Evolutionary conservation across 2,888 invertebrate genomes (phyloP).

Genomic region (Amphipyra tragopoginis): DNA sequence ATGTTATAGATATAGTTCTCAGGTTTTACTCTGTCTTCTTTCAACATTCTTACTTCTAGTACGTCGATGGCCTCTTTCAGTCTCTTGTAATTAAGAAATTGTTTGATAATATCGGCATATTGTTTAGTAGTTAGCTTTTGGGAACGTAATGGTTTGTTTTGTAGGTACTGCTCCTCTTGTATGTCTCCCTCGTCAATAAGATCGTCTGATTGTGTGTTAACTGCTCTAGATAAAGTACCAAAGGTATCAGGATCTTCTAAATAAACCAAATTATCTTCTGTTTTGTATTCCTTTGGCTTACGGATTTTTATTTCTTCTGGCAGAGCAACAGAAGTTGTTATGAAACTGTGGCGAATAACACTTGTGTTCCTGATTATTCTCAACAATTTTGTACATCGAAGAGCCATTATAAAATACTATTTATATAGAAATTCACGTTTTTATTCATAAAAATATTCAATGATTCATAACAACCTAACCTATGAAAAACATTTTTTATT

Average conservation of each 20-base stretch:
- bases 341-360: constrained; percentile 62
- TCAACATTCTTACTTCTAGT: constrained; percentile 93
- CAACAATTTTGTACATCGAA: constrained; percentile 68
- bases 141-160: constrained; percentile 84
- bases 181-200: constrained; percentile 89
- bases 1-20: constrained; percentile 94
- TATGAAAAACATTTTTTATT: too few species aligned
- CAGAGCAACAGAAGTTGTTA: constrained; percentile 57
- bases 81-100: constrained; percentile 90
- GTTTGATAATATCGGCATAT: constrained; percentile 93
- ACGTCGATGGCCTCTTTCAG: constrained; percentile 94
- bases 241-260: constrained; percentile 90
- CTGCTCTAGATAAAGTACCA: constrained; percentile 81
- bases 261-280: constrained; percentile 75
- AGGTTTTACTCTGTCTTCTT: constrained; percentile 94
- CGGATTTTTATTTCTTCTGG: constrained; percentile 58
- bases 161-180: constrained; percentile 89
- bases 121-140: constrained; percentile 90
- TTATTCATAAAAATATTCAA: too few species aligned
- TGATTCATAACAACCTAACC: not conserved
- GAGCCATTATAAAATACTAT: constrained; percentile 66
- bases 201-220: constrained; percentile 63
- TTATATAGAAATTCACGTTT: too few species aligned
- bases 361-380: constrained; percentile 61
- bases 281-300: constrained; percentile 69